These are phyloP conservation scores for Penelope pileata DNA, from an alignment of 2,113 vertebrate species.

Conservation along the genomic window DNA sequence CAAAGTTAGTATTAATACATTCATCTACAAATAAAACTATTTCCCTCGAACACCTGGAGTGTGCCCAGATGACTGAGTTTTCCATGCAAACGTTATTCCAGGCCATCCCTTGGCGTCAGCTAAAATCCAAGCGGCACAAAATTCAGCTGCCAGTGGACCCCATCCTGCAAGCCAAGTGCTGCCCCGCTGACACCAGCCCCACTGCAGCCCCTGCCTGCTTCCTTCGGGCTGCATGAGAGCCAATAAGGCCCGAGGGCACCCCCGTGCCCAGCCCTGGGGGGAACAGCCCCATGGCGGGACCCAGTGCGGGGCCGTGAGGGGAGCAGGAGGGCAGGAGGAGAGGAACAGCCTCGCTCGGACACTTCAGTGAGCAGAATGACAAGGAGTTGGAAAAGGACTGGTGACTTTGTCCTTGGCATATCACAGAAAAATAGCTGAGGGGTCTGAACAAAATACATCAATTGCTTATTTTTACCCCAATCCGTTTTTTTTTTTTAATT, in stretches of 20 bases:
- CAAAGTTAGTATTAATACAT: not conserved
- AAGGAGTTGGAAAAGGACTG: conserved; percentile 27
- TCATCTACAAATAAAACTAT: not conserved
- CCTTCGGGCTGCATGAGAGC: fast-evolving
- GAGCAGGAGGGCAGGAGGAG: not conserved
- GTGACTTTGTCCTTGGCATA: conserved; percentile 20
- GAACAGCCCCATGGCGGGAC: too few relatives aligned
- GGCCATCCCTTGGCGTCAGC: not conserved
- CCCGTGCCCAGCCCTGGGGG: not conserved
- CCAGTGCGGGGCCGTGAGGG: not conserved
- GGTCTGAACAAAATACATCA: not conserved
- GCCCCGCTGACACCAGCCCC: fast-evolving
- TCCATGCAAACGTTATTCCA: not conserved
- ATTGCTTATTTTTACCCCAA: fast-evolving
- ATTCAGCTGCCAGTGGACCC: fast-evolving
- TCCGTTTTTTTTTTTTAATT: not conserved
- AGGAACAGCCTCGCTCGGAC: conserved; percentile 28
- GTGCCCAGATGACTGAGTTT: not conserved
- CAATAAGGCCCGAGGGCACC: not conserved
- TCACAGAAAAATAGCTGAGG: not conserved
- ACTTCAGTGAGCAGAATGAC: conserved; percentile 29
- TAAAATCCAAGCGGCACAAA: not conserved
- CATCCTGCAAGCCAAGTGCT: not conserved
- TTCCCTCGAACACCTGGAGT: not conserved
- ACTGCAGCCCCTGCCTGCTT: not conserved